Evolutionary conservation across 2,797 vertebrate genomes (phyloP).

Genomic region (Pterois miles): DNA sequence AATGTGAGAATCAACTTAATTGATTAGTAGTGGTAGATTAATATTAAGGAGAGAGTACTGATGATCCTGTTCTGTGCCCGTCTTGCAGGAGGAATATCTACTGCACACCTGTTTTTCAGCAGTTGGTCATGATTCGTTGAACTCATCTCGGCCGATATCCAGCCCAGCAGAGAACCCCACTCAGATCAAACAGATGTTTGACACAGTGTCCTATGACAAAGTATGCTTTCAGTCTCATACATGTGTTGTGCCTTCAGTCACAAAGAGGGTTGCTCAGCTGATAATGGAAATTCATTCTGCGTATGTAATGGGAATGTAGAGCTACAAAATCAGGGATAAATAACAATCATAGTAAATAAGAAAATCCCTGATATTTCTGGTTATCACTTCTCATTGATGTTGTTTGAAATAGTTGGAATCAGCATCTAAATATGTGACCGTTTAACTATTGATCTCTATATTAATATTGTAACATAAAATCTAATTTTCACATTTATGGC

Average conservation of each 20-base stretch:
- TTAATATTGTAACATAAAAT: background rate
- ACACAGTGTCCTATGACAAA: conserved; percentile 83
- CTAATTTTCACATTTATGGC: background rate
- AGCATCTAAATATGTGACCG: background rate
- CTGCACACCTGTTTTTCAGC: conserved; percentile 82
- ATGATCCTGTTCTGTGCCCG: conserved; percentile 3
- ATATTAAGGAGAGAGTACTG: background rate
- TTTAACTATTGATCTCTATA: background rate
- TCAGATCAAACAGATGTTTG: conserved; percentile 88
- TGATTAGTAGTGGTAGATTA: background rate
- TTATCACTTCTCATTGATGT: background rate
- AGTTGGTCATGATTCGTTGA: conserved; percentile 81
- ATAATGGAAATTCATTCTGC: background rate
- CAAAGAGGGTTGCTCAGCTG: background rate
- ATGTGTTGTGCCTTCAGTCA: background rate
- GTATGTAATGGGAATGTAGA: background rate
- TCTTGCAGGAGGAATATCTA: conserved; percentile 82
- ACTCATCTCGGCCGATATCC: conserved; percentile 86
- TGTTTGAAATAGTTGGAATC: background rate
- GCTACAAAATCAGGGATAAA: background rate
- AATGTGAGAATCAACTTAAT: background rate
- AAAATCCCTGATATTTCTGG: background rate
- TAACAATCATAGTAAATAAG: background rate
- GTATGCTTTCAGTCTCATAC: conserved; percentile 35
- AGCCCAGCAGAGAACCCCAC: conserved; percentile 84